Evolutionary conservation across 1,140 invertebrate species (phyloP).

Genomic region (Homarus americanus): DNA sequence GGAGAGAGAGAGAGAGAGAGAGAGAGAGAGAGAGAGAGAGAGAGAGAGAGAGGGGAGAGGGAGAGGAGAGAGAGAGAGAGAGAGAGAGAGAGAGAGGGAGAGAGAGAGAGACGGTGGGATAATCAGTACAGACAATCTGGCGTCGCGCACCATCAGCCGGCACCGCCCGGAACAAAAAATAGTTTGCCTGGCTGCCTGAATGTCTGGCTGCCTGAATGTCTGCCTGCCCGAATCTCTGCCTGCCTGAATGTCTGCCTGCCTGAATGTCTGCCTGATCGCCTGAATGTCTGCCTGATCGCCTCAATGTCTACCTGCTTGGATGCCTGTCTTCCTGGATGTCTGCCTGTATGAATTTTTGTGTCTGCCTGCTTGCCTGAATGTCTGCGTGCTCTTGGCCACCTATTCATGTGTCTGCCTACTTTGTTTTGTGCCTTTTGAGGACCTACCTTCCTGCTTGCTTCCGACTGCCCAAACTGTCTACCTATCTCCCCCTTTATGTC

Average conservation of each 20-base stretch:
- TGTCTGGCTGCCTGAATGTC: background rate
- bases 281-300: background rate
- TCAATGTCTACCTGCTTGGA: background rate
- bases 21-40: slow-evolving; percentile 5
- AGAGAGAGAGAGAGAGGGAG: background rate
- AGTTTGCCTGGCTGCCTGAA: background rate
- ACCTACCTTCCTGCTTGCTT: too few species aligned
- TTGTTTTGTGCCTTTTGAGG: too few species aligned
- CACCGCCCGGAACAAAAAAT: background rate
- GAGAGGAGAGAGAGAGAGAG: background rate
- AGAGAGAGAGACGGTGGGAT: background rate
- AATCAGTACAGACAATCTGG: slow-evolving; percentile 13
- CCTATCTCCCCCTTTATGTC: too few species aligned
- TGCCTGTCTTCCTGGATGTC: background rate
- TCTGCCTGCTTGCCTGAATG: background rate
- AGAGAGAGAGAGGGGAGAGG: background rate
- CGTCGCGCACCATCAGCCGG: background rate
- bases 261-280: background rate
- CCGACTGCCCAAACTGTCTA: too few species aligned
- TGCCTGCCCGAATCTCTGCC: background rate
- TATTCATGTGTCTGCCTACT: background rate
- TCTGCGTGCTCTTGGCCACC: background rate
- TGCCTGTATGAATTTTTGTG: background rate
- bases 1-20: background rate
- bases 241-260: background rate